phyloP scores from a whole-genome alignment of 2,797 vertebrate species.

The Lindbergichthys nudifrons region DNA sequence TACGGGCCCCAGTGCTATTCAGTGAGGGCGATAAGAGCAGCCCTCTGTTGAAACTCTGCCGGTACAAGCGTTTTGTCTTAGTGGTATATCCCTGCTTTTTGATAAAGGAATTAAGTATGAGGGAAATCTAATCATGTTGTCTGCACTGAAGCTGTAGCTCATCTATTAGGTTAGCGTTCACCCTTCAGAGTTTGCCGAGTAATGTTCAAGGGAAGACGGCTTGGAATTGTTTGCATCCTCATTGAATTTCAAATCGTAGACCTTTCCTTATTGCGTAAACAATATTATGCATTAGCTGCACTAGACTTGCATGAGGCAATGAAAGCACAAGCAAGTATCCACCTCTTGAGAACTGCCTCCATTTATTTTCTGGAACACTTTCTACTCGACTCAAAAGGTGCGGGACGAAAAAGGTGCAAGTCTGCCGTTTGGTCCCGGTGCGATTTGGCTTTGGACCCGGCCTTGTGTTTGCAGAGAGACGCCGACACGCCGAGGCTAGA shows the following conservation, averaged over 20 bases:
- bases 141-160: constrained; percentile 52
- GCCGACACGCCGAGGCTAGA: constrained; percentile 45
- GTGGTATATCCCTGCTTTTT: constrained; percentile 62
- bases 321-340: background rate
- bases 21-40: constrained; percentile 66
- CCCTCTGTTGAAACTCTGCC: constrained; percentile 55
- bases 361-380: constrained; percentile 14
- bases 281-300: constrained; percentile 22
- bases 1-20: constrained; percentile 65
- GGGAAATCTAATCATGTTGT: constrained; percentile 58
- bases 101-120: constrained; percentile 62
- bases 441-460: constrained; percentile 19
- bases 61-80: constrained; percentile 63
- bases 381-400: background rate
- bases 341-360: background rate
- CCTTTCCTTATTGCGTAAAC: constrained; percentile 30
- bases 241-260: constrained; percentile 51
- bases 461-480: constrained; percentile 38
- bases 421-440: constrained; percentile 44
- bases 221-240: constrained; percentile 35
- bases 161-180: constrained; percentile 50
- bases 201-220: constrained; percentile 11
- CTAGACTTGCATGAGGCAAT: background rate
- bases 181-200: constrained; percentile 54
- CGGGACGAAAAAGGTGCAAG: constrained; percentile 34